Conservation (phyloP, 2,888 invertebrate species). For the Agonum fuliginosum region DNA sequence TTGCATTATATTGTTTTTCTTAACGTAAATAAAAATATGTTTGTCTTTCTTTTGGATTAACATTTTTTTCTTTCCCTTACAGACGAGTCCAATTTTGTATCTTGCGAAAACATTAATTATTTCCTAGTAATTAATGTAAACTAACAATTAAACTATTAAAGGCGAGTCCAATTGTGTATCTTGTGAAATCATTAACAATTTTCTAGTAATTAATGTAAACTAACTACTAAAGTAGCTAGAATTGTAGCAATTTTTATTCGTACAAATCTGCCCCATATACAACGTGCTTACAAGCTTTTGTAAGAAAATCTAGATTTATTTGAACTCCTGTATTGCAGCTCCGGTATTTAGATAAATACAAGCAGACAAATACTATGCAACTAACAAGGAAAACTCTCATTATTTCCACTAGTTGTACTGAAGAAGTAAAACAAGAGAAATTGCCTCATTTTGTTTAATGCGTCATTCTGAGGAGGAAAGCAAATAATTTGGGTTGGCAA, state of each 20-base stretch:
- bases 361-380: neutral
- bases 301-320: slow-evolving; percentile 15
- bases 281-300: neutral
- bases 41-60: too few relatives aligned
- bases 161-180: too few relatives aligned
- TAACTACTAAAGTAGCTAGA: neutral
- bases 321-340: neutral
- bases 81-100: too few relatives aligned
- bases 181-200: too few relatives aligned
- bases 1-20: too few relatives aligned
- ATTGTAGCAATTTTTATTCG: neutral
- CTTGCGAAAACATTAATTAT: too few relatives aligned
- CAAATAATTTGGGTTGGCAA: neutral
- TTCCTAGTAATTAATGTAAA: too few relatives aligned
- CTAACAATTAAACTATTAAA: too few relatives aligned
- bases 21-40: too few relatives aligned
- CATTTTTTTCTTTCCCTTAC: too few relatives aligned
- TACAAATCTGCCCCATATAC: neutral
- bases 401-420: neutral
- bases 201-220: too few relatives aligned
- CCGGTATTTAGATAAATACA: slow-evolving; percentile 19
- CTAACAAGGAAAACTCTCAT: neutral
- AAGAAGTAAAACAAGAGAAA: slow-evolving; percentile 24
- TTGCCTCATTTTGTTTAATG: neutral
- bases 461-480: neutral